Evolutionary conservation across 1,140 invertebrate genomes (phyloP).

Genomic region (Achroia grisella): DNA sequence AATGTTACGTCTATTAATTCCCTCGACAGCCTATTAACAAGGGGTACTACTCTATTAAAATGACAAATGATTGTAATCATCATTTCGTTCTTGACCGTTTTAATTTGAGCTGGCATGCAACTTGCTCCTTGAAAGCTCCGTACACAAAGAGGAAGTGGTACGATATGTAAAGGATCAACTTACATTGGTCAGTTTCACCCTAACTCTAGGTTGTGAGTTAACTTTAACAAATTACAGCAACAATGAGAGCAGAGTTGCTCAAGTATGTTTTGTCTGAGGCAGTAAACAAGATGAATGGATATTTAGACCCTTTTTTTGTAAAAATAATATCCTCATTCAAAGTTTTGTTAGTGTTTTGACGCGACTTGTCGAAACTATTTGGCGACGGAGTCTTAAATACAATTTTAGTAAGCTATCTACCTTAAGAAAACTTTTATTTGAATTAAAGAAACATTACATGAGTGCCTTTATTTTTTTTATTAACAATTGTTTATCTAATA

Average conservation of each 20-base stretch:
- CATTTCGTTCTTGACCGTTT: conserved; percentile 35
- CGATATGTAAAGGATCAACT: conserved; percentile 10
- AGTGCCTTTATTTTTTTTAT: background rate
- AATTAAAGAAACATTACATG: too few species aligned
- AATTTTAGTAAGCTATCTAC: too few species aligned
- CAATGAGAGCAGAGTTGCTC: conserved; percentile 47
- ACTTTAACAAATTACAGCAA: conserved; percentile 59
- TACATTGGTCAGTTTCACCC: conserved; percentile 37
- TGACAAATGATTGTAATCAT: conserved; percentile 65
- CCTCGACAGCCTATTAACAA: conserved; percentile 60
- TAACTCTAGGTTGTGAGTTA: conserved; percentile 45
- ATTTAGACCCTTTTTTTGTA: conserved; percentile 44
- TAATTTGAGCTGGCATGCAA: conserved; percentile 18
- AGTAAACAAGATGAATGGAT: conserved; percentile 49
- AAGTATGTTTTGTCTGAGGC: conserved; percentile 31
- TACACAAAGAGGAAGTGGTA: background rate
- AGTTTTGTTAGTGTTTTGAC: conserved; percentile 8
- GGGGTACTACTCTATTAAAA: conserved; percentile 60
- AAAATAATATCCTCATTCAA: conserved; percentile 44
- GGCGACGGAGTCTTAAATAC: background rate
- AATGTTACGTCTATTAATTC: conserved; percentile 62
- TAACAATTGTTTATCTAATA: too few species aligned
- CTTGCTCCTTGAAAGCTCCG: background rate
- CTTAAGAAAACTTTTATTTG: too few species aligned
- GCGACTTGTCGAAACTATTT: background rate